Evolutionary conservation across 2,797 vertebrate genomes (phyloP), one percentile per base, ranked within the genome.

Genomic region (Acipenser ruthenus): DNA sequence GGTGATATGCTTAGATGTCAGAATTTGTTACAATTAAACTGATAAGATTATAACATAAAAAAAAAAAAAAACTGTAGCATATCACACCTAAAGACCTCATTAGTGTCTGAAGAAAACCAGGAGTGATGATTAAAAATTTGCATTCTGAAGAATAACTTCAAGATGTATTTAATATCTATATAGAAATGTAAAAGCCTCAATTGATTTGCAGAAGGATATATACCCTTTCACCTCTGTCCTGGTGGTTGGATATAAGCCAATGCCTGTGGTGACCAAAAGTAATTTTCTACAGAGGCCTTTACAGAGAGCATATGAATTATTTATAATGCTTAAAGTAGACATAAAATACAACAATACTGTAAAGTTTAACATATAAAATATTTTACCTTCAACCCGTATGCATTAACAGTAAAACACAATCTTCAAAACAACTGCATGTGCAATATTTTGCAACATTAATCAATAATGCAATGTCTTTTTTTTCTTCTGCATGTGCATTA

Each of bases 291-390:
- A 12, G 37, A 10, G 47, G 62, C 51, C 6, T 47, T 66, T 65
- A 61, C 69, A 71, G 73, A 73, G 77, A 49, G 49, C 37, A 61
- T 68, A 78, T 85, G 71, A 80, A 86, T 87, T 77, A 86, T 87
- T 80, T 80, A 85, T 83, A 8, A 37, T 49, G 13, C 66, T 55
- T 77, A 73, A 77, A 83, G 78, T 77, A 76, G 71, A 72, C 53
- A 72, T 72, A 82, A 79, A 74, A 80, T 77, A 72, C 78, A 69
- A 70, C 77, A 78, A 80, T 81, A 80, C 76, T 72, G 72, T 67
- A 56, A n/a, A 68, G 72, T 79, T 74, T 82, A 77, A 74, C 73
- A 71, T 75, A 75, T 68, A 75, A 73, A 76, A 71, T 69, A 76
- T 79, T 78, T 82, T 64, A 53, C 65, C 68, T 60, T 65, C 67